phyloP scores from a whole-genome alignment of 2,797 vertebrate species.

The Cuniculus paca region DNA sequence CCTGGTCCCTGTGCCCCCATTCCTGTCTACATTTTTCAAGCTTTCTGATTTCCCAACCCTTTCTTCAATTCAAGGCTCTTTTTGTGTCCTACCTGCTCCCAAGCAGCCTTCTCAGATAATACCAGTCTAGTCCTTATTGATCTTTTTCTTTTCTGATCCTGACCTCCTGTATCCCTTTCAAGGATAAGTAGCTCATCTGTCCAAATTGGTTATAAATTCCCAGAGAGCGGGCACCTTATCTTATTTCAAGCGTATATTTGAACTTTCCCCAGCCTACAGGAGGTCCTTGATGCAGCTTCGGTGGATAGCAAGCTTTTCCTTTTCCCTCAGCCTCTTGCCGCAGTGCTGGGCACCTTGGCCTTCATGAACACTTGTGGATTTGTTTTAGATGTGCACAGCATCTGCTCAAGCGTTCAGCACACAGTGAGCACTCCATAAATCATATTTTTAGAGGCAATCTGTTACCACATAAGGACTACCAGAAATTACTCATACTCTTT shows the following conservation, averaged over 20 bases:
- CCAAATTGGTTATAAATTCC: neutral
- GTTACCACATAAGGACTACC: constrained; percentile 75
- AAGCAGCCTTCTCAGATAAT: constrained; percentile 20
- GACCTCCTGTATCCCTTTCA: constrained; percentile 15
- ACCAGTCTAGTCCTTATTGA: neutral
- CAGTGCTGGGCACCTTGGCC: neutral
- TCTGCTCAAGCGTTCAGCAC: constrained; percentile 24
- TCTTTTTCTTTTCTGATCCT: constrained; percentile 37
- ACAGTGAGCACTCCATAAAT: constrained; percentile 61
- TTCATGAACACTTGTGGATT: constrained; percentile 62
- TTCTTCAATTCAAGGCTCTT: neutral
- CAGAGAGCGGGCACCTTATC: neutral
- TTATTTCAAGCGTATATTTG: neutral
- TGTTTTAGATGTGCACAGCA: constrained; percentile 54
- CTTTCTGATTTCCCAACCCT: neutral
- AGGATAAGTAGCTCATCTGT: constrained; percentile 39
- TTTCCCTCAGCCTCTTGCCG: neutral
- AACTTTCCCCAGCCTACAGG: neutral
- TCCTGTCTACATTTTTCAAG: neutral
- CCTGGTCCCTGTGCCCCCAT: neutral
- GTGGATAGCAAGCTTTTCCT: neutral
- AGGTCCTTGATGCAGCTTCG: neutral
- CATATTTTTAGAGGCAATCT: constrained; percentile 76
- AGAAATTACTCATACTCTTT: constrained; percentile 77
- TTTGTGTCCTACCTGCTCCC: neutral